A percentile compares a stretch with the other conserved stretches of the same genome.
These are phyloP conservation scores for Drosophila pseudotalamancana DNA, from an alignment of 2,888 invertebrate genomes.

Conservation along the genomic window DNA sequence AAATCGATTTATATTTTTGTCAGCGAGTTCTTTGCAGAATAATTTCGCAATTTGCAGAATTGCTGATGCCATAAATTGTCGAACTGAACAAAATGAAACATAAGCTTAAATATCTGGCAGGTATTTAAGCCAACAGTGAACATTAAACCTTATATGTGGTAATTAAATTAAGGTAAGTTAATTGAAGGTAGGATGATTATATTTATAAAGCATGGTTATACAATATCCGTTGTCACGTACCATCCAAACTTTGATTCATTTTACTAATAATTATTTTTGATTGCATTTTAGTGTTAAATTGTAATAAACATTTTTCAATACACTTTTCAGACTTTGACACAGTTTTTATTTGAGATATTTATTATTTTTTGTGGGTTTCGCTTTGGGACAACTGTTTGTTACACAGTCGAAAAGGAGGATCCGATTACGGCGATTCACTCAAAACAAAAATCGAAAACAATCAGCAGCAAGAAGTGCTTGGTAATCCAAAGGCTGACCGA, in stretches of 20 bases:
- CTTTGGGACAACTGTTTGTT: slow-evolving; percentile 39
- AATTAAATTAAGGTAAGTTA: neutral
- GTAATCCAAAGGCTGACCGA: slow-evolving; percentile 36
- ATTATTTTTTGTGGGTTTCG: slow-evolving; percentile 4
- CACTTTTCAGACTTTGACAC: neutral
- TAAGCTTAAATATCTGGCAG: slow-evolving; percentile 22
- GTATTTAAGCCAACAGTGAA: neutral
- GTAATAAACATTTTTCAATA: neutral
- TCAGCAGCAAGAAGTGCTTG: slow-evolving; percentile 10
- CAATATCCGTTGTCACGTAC: slow-evolving; percentile 43
- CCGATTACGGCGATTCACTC: slow-evolving; percentile 58
- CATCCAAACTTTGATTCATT: slow-evolving; percentile 56
- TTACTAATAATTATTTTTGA: neutral
- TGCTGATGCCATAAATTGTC: slow-evolving; percentile 53
- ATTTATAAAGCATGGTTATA: neutral
- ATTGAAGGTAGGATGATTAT: neutral
- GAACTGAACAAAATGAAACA: slow-evolving; percentile 21
- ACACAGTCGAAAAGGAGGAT: slow-evolving; percentile 53
- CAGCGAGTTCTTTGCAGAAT: slow-evolving; percentile 37
- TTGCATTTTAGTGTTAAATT: neutral
- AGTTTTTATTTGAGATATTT: slow-evolving; percentile 5
- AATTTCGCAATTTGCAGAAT: slow-evolving; percentile 63
- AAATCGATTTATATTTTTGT: slow-evolving; percentile 28
- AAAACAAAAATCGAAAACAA: slow-evolving; percentile 27
- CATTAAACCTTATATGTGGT: slow-evolving; percentile 4